phyloP scores from a whole-genome alignment of 30 jellyfish, hydroid and myxozoan species.

The Sanderia malayensis region DNA sequence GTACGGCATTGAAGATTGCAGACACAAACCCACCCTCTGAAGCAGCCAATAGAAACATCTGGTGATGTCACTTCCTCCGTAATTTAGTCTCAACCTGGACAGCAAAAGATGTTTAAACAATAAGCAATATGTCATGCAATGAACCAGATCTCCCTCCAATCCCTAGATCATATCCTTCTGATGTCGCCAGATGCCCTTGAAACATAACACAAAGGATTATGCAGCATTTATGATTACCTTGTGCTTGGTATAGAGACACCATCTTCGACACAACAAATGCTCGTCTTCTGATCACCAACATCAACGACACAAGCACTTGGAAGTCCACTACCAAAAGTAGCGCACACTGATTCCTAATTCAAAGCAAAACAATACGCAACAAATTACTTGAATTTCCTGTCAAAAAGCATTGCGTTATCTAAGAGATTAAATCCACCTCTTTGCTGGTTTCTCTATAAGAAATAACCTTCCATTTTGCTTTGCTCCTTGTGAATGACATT shows the following conservation, averaged over 20 bases:
- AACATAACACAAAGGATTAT: too few species aligned
- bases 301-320: constrained; percentile 98
- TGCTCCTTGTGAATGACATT: too few species aligned
- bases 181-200: too few species aligned
- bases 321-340: constrained; percentile 99
- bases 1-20: too few species aligned
- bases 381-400: too few species aligned
- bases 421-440: too few species aligned
- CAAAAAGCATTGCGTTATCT: too few species aligned
- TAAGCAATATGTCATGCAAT: too few species aligned
- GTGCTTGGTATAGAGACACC: constrained; percentile 92
- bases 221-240: constrained; percentile 42
- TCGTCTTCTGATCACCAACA: constrained; percentile 93
- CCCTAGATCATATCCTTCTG: too few species aligned
- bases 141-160: background rate
- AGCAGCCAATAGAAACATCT: constrained; percentile 91
- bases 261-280: constrained; percentile 97
- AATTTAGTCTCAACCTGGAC: constrained; percentile 67
- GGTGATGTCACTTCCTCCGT: constrained; percentile 97
- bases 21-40: constrained; percentile 52
- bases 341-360: constrained; percentile 96
- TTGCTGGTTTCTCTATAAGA: too few species aligned
- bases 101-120: background rate
- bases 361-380: background rate
- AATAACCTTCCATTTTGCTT: too few species aligned